phyloP scores from a whole-genome alignment of 2,888 invertebrate genomes.

The Fragum whitleyi region DNA sequence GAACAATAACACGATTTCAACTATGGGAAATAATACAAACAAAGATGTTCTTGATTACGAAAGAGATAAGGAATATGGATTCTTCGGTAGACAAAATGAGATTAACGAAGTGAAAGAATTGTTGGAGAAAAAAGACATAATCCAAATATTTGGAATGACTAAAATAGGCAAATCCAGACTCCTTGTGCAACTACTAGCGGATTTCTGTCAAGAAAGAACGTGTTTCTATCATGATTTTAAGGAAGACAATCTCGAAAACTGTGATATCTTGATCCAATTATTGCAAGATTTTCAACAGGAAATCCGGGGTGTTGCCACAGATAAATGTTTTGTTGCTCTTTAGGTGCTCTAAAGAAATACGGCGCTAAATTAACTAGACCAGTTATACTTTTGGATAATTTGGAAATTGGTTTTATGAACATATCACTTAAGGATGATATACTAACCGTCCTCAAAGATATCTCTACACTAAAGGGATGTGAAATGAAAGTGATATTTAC shows the following conservation, averaged over 20 bases:
- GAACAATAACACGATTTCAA: no score
- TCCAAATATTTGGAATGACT: constrained; percentile 18
- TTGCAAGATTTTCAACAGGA: neutral
- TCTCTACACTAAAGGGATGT: neutral
- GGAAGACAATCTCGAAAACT: neutral
- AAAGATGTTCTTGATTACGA: constrained; percentile 10
- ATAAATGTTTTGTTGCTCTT: no score
- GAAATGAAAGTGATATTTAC: neutral
- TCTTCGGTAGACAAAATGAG: constrained; percentile 22
- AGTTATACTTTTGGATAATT: constrained; percentile 19
- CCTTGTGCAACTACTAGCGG: constrained; percentile 3
- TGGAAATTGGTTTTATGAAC: neutral
- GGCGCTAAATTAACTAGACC: neutral
- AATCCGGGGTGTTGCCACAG: neutral
- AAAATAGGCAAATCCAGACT: constrained; percentile 16
- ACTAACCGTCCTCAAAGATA: neutral
- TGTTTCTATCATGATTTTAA: constrained; percentile 25
- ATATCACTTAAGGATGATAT: neutral
- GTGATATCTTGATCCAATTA: neutral
- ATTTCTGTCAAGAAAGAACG: neutral
- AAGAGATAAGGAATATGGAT: neutral
- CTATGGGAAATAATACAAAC: neutral
- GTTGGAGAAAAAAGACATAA: neutral
- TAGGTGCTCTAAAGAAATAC: neutral
- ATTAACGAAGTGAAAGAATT: constrained; percentile 5